Evolutionary conservation across 2,797 vertebrate species (phyloP), one percentile per base, ranked within the genome.

Genomic region (Eospalax fontanierii): DNA sequence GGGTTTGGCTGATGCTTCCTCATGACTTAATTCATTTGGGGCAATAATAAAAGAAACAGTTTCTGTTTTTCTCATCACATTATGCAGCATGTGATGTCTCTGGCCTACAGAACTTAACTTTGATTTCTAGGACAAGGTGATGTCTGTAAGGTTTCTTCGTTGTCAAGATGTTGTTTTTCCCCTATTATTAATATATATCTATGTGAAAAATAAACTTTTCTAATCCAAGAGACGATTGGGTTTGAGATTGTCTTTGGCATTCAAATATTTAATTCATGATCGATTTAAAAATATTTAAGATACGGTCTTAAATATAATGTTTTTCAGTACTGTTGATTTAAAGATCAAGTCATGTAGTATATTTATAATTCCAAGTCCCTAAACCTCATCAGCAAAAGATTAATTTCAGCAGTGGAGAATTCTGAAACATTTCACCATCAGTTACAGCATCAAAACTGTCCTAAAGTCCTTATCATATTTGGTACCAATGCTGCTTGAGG

Each of bases 171-270:
- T n/a, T 70, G 3, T 14, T 74, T 93, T 74, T 71, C 12, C 3
- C 22, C 85, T 82, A 24, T 89, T 80, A 30, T 95, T 90, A 90
- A 30, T 81, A 80, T 54, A 2, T 68, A 26, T 75, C 24, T 90
- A 26, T 50, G 21, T 38, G 74, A 79, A 38, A 91, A 94, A 73
- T 85, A 87, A 86, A 26, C n/a, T 80, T 91, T 87, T 78, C 73
- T 93, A 87, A 91, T 4, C 28, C n/a, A 70, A 38, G 15, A 76
- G 79, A 92, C 50, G 50, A 54, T 57, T 87, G 70, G 24, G 30
- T 54, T 88, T 78, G 92, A 93, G 78, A 83, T 94, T 78, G 65
- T 88, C 59, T 75, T 90, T 89, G 54, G 80, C 68, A 73, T 73
- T 87, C 15, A 87, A 22, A 59, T 89, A 46, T 71, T 90, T 71